phyloP scores from a whole-genome alignment of 1,140 invertebrate genomes.

The Euura lappo region DNA sequence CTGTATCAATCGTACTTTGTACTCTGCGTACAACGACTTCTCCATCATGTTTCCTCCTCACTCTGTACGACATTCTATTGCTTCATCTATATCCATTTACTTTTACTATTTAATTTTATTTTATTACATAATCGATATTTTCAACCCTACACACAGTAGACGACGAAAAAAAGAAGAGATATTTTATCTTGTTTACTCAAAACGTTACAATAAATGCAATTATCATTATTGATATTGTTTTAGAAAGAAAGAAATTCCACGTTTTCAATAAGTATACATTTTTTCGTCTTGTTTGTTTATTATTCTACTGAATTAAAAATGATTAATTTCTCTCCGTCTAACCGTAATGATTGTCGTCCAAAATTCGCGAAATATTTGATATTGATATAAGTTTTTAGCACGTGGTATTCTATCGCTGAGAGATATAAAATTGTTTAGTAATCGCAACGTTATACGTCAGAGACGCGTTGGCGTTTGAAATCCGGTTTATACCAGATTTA shows the following conservation, averaged over 20 bases:
- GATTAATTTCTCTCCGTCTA: background rate
- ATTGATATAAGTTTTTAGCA: background rate
- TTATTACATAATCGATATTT: no score
- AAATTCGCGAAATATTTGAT: background rate
- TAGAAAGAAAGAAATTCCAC: no score
- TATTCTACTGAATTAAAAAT: background rate
- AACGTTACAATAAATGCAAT: no score
- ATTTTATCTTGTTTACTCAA: no score
- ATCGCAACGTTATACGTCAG: background rate
- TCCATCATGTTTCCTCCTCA: background rate
- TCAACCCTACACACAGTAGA: no score
- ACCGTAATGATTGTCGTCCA: background rate
- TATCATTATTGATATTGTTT: no score
- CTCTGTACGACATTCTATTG: background rate
- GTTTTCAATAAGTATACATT: no score
- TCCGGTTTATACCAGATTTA: background rate
- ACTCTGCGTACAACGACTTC: constrained; percentile 1
- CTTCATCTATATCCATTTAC: background rate
- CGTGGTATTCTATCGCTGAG: background rate
- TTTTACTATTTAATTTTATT: background rate
- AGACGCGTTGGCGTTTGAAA: background rate
- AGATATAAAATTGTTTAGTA: background rate
- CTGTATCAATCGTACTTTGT: constrained; percentile 1
- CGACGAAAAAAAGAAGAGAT: no score
- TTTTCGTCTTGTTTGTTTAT: no score